Base-by-base conservation (phyloP, 2,888 invertebrate genomes). In the Drosophila nigricruria region DNA sequence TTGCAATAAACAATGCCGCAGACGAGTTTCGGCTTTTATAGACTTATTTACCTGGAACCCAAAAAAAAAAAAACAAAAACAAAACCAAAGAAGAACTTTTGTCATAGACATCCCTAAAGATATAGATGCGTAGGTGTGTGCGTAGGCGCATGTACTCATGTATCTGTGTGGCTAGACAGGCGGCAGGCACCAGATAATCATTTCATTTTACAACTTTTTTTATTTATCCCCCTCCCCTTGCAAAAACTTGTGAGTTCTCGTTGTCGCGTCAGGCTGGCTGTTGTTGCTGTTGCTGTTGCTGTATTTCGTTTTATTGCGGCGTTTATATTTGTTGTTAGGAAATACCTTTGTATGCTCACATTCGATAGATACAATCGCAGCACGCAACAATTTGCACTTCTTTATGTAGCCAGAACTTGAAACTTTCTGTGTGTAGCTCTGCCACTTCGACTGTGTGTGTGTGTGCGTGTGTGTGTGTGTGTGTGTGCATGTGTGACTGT, bases 351-450 rank as follows among this genome's bases (percentile, higher is more conserved):
- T 85, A 70, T 73, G 77, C 72, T 71, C 69, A 59, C 69, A 78
- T 82, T 84, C 82, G 76, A 84, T 88, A 84, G 84, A 84, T 85
- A 89, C 78, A 88, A 89, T 84, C 81, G 85, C 76, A 84, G 63
- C 89, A 86, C 89, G 86, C 86, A 86, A 89, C 86, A 86, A 86
- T 86, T 86, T 89, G 85, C 86, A 86, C 89, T 87, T 87, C 86
- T 89, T 89, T 87, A 84, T 88, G 79, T 69, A 71, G 70, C 66
- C 71, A 27, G 74, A 87, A 88, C 84, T 84, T 84, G 85, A 86
- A 89, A 89, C 66, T 73, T 79, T 60, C n/a, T 70, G 60, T 66
- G 58, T 47, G 34, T 50, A 32, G 32, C 25, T 52, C 45, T 59
- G 23, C 61, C 23, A n/a, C 36, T 12, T 30, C 14, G 10, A 30